Base-by-base conservation (phyloP, 2,113 vertebrate species). In the Gorsachius goisagi region DNA sequence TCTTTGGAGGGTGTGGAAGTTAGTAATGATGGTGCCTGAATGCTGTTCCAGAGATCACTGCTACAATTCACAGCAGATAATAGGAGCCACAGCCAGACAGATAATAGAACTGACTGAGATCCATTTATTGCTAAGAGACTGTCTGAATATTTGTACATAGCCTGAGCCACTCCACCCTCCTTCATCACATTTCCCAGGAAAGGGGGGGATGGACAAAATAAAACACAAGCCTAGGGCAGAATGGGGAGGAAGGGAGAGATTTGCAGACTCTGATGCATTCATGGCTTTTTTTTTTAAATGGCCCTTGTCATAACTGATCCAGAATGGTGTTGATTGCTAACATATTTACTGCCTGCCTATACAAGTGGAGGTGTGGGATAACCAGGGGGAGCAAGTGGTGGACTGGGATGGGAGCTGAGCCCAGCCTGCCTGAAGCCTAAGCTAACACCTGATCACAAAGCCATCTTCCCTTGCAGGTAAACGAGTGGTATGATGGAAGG, bases 121-220 rank as follows among this genome's bases (percentile, higher is more conserved):
- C 97, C 98, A 98, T 98, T 98, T 98, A 98, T 98, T 98, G 98
- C 98, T 98, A 97, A 98, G 97, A 98, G 97, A 97, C 97, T 97
- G 98, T 97, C 97, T 98, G 98, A 97, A 98, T 98, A 98, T 97
- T 96, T 98, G 97, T 96, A 95, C 74, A 83, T 97, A 96, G 97
- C 97, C 95, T 1, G 90, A 96, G 85, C 93, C 95, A 94, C 95
- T 98, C 96, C 95, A 96, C 97, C 88, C 97, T 97, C 88, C 96
- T 98, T 97, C 97, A 97, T 97, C 95, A 94, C 85, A 96, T 97
- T 97, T 98, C 96, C 82, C 55, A 75, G 91, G 97, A 88, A 94
- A 68, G 3, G 0, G 4, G 5, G 4, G 26, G 1, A 2, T 1
- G 18, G 7, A 22, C 33, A 85, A 76, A 78, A 59, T 62, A 91